Evolutionary conservation across 2,888 invertebrate species (phyloP), one percentile per base, ranked within the genome.

Genomic region (Rhaphigaster nebulosa): DNA sequence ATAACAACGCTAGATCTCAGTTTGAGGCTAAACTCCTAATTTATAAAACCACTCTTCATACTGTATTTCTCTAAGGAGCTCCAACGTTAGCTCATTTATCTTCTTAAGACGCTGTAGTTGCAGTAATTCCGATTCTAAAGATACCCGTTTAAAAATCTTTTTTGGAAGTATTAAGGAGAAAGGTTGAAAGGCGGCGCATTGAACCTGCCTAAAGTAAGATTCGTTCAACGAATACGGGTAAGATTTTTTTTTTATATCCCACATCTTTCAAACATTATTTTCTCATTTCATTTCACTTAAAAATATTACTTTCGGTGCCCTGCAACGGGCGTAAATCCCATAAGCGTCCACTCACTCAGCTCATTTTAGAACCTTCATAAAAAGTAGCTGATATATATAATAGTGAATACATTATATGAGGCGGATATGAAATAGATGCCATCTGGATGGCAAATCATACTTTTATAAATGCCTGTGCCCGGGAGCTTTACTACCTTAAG

Each of bases 401-500:
- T 41, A 80, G 38, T 38, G 84, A 45, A 84, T 26, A 45, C 38
- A 54, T 13, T 84, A 41, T 6, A 50, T 26, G 45, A 50, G 8
- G 45, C 10, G 34, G 12, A 29, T 3, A 45, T 84, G 45, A 84
- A 84, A 50, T 84, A 45, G 41, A n/a, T 50, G n/a, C 45, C 38
- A n/a, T 45, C 84, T 23, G 23, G 84, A 45, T 50, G 84, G 45
- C 84, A 50, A 84, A 84, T 84, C 84, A 84, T 84, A 45, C 45
- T 84, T 50, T 84, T 45, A 84, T 26, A 84, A 84, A 84, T 84
- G 84, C 18, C 84, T 41, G n/a, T 13, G 84, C 8, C 84, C 41
- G 45, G 84, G 84, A 45, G 84, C 45, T 84, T 84, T 84, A 84
- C 84, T 84, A 84, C 84, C 84, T 50, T n/a, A n/a, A 84, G 84